Evolutionary conservation across 2,113 vertebrate species (phyloP).

Genomic region (Syngnathus typhle): DNA sequence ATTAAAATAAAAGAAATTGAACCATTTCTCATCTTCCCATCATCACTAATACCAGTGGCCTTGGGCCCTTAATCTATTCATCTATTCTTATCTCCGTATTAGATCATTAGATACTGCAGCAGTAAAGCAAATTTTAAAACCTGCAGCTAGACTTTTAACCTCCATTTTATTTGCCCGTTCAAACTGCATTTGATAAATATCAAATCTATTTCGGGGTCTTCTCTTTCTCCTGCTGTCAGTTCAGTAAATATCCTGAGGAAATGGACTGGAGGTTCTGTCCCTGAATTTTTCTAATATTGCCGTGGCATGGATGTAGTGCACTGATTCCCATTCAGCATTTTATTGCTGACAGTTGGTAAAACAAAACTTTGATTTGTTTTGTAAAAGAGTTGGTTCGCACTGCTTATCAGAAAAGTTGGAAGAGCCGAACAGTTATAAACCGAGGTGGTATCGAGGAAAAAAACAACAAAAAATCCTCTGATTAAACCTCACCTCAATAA

Average conservation of each 20-base stretch:
- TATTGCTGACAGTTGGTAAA: neutral
- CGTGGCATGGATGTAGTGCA: neutral
- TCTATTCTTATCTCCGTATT: constrained; percentile 6
- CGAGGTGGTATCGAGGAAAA: too few species aligned
- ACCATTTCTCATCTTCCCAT: neutral
- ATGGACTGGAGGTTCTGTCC: neutral
- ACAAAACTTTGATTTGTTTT: neutral
- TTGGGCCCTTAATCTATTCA: neutral
- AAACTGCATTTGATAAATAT: neutral
- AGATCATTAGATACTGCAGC: neutral
- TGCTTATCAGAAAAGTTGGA: neutral
- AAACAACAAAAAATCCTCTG: too few species aligned
- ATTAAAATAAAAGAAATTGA: neutral
- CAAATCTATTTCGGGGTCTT: neutral
- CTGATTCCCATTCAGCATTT: neutral
- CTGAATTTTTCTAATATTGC: neutral
- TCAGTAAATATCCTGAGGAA: neutral
- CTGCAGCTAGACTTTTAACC: neutral
- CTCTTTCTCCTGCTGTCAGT: neutral
- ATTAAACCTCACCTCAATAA: too few species aligned
- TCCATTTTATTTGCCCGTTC: neutral
- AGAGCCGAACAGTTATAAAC: too few species aligned
- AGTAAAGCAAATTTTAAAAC: neutral
- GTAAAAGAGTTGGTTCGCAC: neutral
- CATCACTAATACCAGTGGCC: neutral